Evolutionary conservation across 2,797 vertebrate genomes (phyloP).

Genomic region (Malurus leucopterus): DNA sequence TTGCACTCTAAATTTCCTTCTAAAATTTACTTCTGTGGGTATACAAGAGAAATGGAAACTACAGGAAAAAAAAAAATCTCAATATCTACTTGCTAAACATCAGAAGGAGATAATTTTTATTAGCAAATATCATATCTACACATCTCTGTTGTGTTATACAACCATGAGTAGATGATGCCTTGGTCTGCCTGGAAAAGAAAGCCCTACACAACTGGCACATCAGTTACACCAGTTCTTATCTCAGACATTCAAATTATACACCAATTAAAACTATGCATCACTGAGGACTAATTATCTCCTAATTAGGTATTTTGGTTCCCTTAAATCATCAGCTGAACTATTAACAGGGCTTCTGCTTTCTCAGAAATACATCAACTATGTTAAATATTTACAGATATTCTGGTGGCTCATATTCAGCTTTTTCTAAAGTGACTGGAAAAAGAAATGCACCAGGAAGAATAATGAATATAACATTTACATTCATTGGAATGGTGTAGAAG

Average conservation of each 20-base stretch:
- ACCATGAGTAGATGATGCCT: background rate
- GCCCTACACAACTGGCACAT: background rate
- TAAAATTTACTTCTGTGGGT: background rate
- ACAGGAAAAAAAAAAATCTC: background rate
- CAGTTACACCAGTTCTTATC: slow-evolving; percentile 30
- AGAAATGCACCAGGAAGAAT: background rate
- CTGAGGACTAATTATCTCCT: slow-evolving; percentile 54
- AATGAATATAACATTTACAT: background rate
- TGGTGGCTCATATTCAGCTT: background rate
- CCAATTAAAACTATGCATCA: slow-evolving; percentile 50
- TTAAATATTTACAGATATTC: slow-evolving; percentile 27
- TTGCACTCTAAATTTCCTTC: background rate
- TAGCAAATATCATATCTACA: background rate
- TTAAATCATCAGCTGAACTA: slow-evolving; percentile 32
- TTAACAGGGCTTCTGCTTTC: background rate
- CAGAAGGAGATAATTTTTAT: background rate
- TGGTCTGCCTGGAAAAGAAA: background rate
- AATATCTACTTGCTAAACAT: slow-evolving; percentile 12
- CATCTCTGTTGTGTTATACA: background rate
- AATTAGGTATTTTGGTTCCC: slow-evolving; percentile 42
- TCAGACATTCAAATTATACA: slow-evolving; percentile 38
- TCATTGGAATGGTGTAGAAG: background rate
- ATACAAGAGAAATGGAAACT: background rate
- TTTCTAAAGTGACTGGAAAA: background rate
- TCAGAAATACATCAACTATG: background rate